Conservation (phyloP, 2,113 vertebrate genomes). For the Phodopus roborovskii region DNA sequence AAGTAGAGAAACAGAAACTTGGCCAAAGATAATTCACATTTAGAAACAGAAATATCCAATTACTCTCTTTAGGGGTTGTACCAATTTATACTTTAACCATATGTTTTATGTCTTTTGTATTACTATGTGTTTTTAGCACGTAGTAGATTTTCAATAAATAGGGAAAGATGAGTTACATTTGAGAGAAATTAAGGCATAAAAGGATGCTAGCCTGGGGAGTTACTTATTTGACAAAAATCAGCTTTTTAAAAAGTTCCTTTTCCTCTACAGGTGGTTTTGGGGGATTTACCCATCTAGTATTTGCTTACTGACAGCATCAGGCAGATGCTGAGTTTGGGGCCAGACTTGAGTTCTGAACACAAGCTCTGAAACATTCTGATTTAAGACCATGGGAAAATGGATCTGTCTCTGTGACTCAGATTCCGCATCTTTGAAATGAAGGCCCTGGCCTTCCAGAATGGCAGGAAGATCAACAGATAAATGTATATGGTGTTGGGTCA, state of each 20-base stretch:
- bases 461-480: not conserved
- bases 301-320: not conserved
- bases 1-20: slow-evolving; percentile 37
- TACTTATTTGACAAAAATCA: not conserved
- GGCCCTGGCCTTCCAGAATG: not conserved
- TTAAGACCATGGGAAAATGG: not conserved
- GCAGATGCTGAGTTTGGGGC: not conserved
- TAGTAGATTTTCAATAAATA: not conserved
- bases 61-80: not conserved
- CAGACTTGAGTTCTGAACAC: not conserved
- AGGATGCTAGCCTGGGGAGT: not conserved
- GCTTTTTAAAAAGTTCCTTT: not conserved
- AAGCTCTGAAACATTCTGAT: not conserved
- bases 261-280: not conserved
- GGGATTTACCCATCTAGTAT: not conserved
- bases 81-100: not conserved
- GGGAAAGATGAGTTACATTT: not conserved
- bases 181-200: slow-evolving; percentile 44
- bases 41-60: slow-evolving; percentile 18
- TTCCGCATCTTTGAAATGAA: slow-evolving; percentile 29
- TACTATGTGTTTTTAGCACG: not conserved
- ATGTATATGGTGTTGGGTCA: not conserved
- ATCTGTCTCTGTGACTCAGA: not conserved
- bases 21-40: not conserved
- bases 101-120: not conserved